Conservation (phyloP, 2,113 vertebrate genomes). For the Rhadina sibilatrix region DNA sequence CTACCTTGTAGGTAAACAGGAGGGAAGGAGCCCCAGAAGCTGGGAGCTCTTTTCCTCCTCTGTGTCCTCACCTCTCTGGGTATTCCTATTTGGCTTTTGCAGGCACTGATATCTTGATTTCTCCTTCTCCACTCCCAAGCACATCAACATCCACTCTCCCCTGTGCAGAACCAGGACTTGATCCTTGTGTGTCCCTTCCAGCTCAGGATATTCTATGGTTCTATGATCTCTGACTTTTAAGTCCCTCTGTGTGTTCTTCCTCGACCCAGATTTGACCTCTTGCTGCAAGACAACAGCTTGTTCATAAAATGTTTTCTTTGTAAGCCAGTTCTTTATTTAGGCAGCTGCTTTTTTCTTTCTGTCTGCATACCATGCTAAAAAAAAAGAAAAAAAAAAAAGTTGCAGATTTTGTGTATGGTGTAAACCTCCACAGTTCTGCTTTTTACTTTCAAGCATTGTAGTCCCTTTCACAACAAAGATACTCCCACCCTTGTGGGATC, state of each 20-base stretch:
- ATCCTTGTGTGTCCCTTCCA: not conserved
- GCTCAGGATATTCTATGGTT: not conserved
- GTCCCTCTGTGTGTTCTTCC: not conserved
- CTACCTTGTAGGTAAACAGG: not conserved
- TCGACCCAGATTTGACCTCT: not conserved
- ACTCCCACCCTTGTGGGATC: not conserved
- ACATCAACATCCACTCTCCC: not conserved
- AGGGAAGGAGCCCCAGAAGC: not conserved
- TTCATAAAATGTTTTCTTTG: not conserved
- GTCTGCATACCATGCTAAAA: not conserved
- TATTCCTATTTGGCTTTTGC: not conserved
- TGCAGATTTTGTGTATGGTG: not conserved
- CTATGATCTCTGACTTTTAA: not conserved
- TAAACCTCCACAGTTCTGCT: not conserved
- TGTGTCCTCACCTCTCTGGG: not conserved
- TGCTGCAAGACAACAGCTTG: not conserved
- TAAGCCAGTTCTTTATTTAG: conserved; percentile 2
- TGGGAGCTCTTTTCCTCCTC: not conserved
- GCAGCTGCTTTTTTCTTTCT: conserved; percentile 11
- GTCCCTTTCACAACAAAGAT: not conserved
- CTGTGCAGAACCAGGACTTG: not conserved
- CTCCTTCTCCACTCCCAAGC: not conserved
- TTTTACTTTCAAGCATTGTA: not conserved
- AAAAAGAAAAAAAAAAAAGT: not conserved
- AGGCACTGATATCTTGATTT: not conserved